A percentile compares a stretch with the other conserved stretches of the same genome.
Conservation (phyloP, 2,888 invertebrate species). For the Catocala fraxini region DNA sequence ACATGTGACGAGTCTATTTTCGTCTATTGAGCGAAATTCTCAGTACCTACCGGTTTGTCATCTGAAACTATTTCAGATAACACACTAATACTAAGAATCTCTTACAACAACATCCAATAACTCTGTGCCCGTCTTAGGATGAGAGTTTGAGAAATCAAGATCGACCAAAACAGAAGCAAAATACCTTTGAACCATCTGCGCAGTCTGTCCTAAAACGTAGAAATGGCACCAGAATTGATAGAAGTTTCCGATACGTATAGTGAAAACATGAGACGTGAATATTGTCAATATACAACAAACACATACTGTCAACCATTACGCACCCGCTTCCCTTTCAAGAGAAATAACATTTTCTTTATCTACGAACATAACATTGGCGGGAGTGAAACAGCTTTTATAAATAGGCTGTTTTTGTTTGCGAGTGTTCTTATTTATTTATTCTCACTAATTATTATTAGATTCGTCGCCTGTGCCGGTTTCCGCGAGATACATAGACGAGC, state of each 20-base stretch:
- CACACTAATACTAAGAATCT: too few relatives aligned
- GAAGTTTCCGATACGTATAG: slow-evolving; percentile 11
- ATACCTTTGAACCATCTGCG: too few relatives aligned
- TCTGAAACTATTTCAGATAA: too few relatives aligned
- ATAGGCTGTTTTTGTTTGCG: slow-evolving; percentile 28
- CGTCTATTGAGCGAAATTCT: too few relatives aligned
- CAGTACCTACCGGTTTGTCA: too few relatives aligned
- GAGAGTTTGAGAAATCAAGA: too few relatives aligned
- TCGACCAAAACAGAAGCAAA: too few relatives aligned
- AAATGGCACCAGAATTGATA: slow-evolving; percentile 18
- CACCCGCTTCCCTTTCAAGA: slow-evolving; percentile 14
- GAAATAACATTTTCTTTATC: slow-evolving; percentile 20
- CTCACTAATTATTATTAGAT: slow-evolving; percentile 18
- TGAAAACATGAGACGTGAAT: slow-evolving; percentile 14
- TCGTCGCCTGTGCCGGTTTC: slow-evolving; percentile 13
- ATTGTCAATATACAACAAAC: slow-evolving; percentile 22
- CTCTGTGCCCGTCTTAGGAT: too few relatives aligned
- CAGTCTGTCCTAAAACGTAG: not conserved
- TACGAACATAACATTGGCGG: slow-evolving; percentile 7
- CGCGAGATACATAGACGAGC: slow-evolving; percentile 33
- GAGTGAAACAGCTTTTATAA: slow-evolving; percentile 18
- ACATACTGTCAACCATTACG: slow-evolving; percentile 16
- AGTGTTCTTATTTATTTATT: slow-evolving; percentile 19
- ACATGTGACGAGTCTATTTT: too few relatives aligned
- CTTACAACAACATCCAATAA: too few relatives aligned